Evolutionary conservation across 2,797 vertebrate species (phyloP), one percentile per base, ranked within the genome.

Genomic region (Ateles fusciceps): DNA sequence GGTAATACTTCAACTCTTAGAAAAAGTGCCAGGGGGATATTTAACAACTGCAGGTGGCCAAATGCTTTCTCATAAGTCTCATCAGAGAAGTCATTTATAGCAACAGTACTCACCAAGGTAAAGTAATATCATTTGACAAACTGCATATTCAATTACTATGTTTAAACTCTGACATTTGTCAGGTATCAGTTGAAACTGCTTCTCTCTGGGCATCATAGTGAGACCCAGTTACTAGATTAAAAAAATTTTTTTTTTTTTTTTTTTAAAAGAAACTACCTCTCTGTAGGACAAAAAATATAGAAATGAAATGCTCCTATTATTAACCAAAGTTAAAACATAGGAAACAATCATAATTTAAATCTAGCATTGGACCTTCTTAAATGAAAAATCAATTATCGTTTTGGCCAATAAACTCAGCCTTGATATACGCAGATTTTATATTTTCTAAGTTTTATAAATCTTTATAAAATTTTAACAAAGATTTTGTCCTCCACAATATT

Each of bases 41-140:
- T 97, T 98, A 98, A 98, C 97, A 97, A 95, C 96, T 89, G 94
- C 97, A 98, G 97, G 98, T 97, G 95, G 97, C 88, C 97, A 91
- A 90, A 95, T 13, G 97, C 92, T 79, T 94, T 95, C 91, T 97
- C 95, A 50, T 86, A 91, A 72, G 95, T 97, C 92, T 97, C 96
- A 97, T 97, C 97, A 97, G 92, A 87, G 90, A 97, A 97, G 94
- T 86, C 95, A 97, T 89, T 98, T 96, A 89, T 39, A 91, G 76
- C 97, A 96, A 95, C 84, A 83, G 13, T 87, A 81, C 93, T 95
- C 91, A 88, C 48, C 33, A 75, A 96, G 74, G 83, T 86, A 75
- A 96, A 91, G 86, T 74, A 94, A 95, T 88, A 92, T 30, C 44
- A 85, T 52, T 42, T 96, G 95, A 91, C 89, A 96, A 97, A 96